Conservation (phyloP, 2,888 invertebrate species). For the Lasioglossum zephyrum region DNA sequence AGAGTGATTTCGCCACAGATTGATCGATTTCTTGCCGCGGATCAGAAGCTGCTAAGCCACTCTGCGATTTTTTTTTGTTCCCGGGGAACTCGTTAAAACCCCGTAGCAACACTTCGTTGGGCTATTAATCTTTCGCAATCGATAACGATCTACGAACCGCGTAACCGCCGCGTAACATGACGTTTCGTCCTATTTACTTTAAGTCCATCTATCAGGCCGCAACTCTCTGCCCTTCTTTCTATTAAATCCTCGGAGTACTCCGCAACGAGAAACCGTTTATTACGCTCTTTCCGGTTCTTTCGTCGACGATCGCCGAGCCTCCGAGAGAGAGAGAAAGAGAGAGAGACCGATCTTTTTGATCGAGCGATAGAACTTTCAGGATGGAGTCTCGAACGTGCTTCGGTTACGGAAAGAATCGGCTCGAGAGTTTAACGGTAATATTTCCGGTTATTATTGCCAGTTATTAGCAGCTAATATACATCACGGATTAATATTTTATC, state of each 20-base stretch:
- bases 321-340: neutral
- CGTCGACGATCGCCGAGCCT: neutral
- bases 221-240: neutral
- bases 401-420: neutral
- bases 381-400: neutral
- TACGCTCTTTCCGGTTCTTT: slow-evolving; percentile 12
- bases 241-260: slow-evolving; percentile 1
- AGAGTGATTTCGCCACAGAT: slow-evolving; percentile 33
- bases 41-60: slow-evolving; percentile 40
- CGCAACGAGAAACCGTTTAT: slow-evolving; percentile 10
- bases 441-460: slow-evolving; percentile 3
- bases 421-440: slow-evolving; percentile 1
- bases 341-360: neutral
- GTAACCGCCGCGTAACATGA: slow-evolving; percentile 20
- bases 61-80: slow-evolving; percentile 30
- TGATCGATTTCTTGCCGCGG: slow-evolving; percentile 54
- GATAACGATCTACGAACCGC: slow-evolving; percentile 48
- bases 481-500: neutral
- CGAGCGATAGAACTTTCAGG: neutral
- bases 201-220: slow-evolving; percentile 36
- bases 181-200: slow-evolving; percentile 47
- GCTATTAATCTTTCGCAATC: slow-evolving; percentile 58
- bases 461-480: neutral
- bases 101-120: slow-evolving; percentile 45
- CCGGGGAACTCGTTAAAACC: slow-evolving; percentile 48